phyloP scores from a whole-genome alignment of 2,797 vertebrate species.

The Erethizon dorsatum region DNA sequence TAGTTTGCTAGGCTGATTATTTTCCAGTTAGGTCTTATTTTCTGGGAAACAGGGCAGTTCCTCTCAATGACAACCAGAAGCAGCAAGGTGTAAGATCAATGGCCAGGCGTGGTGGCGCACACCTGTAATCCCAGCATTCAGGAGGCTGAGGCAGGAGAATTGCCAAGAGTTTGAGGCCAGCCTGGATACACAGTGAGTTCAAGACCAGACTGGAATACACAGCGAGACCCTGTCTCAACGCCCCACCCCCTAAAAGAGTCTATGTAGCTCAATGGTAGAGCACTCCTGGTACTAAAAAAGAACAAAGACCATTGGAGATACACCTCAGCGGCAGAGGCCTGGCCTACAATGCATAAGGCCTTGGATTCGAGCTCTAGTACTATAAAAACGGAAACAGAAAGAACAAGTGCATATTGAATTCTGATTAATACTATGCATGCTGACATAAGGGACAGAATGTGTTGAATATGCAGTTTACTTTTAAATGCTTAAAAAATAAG shows the following conservation, averaged over 20 bases:
- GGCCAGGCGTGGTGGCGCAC: neutral
- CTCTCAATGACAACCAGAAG: neutral
- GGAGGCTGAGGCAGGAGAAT: neutral
- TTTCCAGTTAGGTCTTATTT: neutral
- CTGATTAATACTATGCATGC: neutral
- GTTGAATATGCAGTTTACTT: neutral
- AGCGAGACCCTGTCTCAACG: neutral
- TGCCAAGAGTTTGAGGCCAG: neutral
- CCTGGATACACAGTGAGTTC: neutral
- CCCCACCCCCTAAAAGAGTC: neutral
- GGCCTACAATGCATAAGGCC: neutral
- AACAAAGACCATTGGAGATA: neutral
- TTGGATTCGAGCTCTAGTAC: neutral
- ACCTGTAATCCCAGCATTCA: neutral
- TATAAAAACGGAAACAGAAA: neutral
- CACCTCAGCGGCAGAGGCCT: neutral
- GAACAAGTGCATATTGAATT: neutral
- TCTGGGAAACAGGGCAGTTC: neutral
- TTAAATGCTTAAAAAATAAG: constrained; percentile 7
- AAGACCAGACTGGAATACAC: neutral
- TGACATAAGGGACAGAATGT: neutral
- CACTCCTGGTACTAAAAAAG: neutral
- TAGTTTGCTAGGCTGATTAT: neutral
- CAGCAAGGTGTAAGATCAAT: neutral
- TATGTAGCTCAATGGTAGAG: neutral